Base-by-base conservation (phyloP, 2,797 vertebrate genomes). In the Stomatorhinus walkeri region DNA sequence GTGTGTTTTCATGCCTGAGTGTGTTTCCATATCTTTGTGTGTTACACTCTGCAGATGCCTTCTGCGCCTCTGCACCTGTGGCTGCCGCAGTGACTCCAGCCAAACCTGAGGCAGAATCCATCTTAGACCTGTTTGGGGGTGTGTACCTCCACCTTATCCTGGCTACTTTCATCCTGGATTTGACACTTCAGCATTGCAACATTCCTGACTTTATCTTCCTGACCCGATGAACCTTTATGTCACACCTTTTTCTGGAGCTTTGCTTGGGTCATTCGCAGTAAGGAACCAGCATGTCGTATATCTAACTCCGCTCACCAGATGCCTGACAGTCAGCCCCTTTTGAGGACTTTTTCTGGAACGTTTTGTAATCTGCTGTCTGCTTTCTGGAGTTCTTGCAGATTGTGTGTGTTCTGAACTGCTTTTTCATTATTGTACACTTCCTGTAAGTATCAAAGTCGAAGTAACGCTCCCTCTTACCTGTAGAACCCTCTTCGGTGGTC, bases 91-190 rank as follows among this genome's bases (percentile, higher is more conserved):
- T 51, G 92, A 96, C 97, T 93, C 95, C 96, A 92, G 96, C 96
- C 93, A 97, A 98, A 96, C 93, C 95, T 95, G 97, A 97, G 93
- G 95, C 95, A 88, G 96, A 97, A 92, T 96, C 96, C 94, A 96
- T 98, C 94, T 95, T 97, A 96, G 98, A 97, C 95, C 96, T 98
- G 92, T 99, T 98, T 93, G 97, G 98, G 97, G 98, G 98, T 99
- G 97, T 96, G 98, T 99, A 97, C 95, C 93, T 91, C 89, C 88
- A 40, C 81, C 83, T 12, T 12, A 12, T 8, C 10, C 16, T 54
- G 72, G 43, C 51, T n/a, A 9, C 43, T 16, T 51, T 48, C 1
- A 5, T 51, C 48, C 48, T 85, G 48, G n/a, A 51, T 52, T 85
- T 36, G 22, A 52, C 49, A 85, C 48, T 52, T 22, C 9, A 84